phyloP scores from a whole-genome alignment of 2,113 vertebrate genomes.

The Sinocyclocheilus maitianheensis region DNA sequence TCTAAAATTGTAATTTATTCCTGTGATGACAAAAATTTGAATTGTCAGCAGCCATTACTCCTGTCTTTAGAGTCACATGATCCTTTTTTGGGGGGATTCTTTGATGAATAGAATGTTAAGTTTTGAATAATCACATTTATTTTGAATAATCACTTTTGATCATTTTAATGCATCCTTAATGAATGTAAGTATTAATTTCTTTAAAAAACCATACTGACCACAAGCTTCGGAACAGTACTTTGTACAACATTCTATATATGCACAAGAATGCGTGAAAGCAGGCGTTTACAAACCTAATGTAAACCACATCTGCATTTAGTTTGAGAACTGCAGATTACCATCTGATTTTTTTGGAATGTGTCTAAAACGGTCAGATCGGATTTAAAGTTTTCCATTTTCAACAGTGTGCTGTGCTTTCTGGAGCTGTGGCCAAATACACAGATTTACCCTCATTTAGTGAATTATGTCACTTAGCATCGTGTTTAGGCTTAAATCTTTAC shows the following conservation, averaged over 20 bases:
- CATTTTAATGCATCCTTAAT: not conserved
- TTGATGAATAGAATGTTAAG: not conserved
- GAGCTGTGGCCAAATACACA: too few species aligned
- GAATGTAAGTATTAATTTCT: not conserved
- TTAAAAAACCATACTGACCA: not conserved
- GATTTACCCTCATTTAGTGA: too few species aligned
- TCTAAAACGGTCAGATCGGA: too few species aligned
- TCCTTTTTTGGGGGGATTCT: not conserved
- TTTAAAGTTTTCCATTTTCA: too few species aligned
- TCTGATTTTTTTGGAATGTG: too few species aligned
- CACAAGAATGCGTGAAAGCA: not conserved
- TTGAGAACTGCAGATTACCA: too few species aligned
- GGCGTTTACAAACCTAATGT: constrained; percentile 5
- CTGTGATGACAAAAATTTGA: not conserved
- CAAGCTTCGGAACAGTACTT: not conserved
- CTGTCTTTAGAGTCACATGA: not conserved
- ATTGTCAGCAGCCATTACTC: not conserved
- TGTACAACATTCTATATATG: not conserved
- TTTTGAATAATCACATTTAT: not conserved
- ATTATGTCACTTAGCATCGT: too few species aligned
- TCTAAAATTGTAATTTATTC: not conserved
- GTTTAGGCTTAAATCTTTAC: too few species aligned
- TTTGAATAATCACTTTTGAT: not conserved
- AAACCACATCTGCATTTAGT: not conserved
- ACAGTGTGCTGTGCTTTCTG: too few species aligned